Percentiles rank a stretch among this genome's conserved stretches.
phyloP scores from a whole-genome alignment of 1,140 invertebrate species.

The Plectrocnemia conspersa region DNA sequence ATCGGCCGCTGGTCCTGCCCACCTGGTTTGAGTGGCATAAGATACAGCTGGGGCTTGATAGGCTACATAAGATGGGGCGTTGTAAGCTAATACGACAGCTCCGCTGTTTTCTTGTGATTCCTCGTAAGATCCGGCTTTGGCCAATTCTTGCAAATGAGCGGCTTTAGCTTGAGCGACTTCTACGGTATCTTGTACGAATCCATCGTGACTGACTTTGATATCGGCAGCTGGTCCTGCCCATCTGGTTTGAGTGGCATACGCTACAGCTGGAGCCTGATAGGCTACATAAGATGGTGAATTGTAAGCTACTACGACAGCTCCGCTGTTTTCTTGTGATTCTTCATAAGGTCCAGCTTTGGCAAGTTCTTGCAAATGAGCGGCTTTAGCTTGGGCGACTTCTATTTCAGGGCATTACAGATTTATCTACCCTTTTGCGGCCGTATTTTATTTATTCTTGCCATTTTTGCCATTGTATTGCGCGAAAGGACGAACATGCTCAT shows the following conservation, averaged over 20 bases:
- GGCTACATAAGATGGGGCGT: conserved; percentile 11
- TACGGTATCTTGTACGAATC: conserved; percentile 46
- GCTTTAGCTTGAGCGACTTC: conserved; percentile 50
- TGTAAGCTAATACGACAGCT: background rate
- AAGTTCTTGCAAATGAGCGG: conserved; percentile 40
- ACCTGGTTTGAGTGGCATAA: background rate
- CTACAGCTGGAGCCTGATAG: conserved; percentile 5
- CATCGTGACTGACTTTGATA: conserved; percentile 38
- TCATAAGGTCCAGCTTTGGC: conserved; percentile 18
- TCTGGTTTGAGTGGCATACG: background rate
- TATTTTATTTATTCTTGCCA: too few species aligned
- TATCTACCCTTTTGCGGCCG: too few species aligned
- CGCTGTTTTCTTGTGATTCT: conserved; percentile 12
- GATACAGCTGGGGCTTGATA: background rate
- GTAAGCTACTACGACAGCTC: conserved; percentile 25
- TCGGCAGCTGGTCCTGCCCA: conserved; percentile 24
- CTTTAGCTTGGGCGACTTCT: conserved; percentile 44
- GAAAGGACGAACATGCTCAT: too few species aligned
- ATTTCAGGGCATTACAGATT: too few species aligned
- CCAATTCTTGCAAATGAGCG: conserved; percentile 41
- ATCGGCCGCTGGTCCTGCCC: conserved; percentile 37
- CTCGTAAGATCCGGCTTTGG: conserved; percentile 37
- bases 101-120: background rate
- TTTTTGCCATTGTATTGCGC: too few species aligned
- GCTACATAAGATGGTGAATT: background rate